Percentiles rank a stretch among this genome's conserved stretches.
phyloP scores from a whole-genome alignment of 2,888 invertebrate genomes.

The Lymantria dispar region DNA sequence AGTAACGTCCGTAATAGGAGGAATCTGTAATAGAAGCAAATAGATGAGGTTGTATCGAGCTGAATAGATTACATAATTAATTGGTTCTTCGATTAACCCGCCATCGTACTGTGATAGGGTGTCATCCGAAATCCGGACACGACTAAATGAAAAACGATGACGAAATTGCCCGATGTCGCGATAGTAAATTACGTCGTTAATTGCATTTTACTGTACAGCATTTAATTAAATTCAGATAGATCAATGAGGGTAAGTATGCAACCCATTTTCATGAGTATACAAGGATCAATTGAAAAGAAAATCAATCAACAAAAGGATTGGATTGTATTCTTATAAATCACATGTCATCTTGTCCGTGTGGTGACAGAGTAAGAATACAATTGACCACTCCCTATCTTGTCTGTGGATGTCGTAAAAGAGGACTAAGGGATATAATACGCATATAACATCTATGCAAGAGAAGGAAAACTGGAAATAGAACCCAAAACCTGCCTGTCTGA shows the following conservation, averaged over 20 bases:
- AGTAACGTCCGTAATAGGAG: not conserved
- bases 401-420: too few relatives aligned
- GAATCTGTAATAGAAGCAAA: conserved; percentile 25
- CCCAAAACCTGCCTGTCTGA: too few relatives aligned
- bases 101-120: conserved; percentile 34
- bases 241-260: not conserved
- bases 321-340: too few relatives aligned
- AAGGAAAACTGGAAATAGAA: too few relatives aligned
- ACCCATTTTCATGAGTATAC: too few relatives aligned
- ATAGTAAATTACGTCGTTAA: not conserved
- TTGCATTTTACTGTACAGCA: not conserved
- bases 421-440: too few relatives aligned
- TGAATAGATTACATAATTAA: conserved; percentile 40
- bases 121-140: conserved; percentile 5
- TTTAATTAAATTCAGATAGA: not conserved
- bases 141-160: conserved; percentile 16
- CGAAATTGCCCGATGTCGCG: not conserved
- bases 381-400: too few relatives aligned
- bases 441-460: too few relatives aligned
- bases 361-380: too few relatives aligned
- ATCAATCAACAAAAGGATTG: too few relatives aligned
- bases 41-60: conserved; percentile 23
- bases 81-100: conserved; percentile 36
- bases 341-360: too few relatives aligned
- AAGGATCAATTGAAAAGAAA: too few relatives aligned